These are phyloP conservation scores for Neodon shergylaensis DNA, from an alignment of 2,113 vertebrate genomes.

Conservation along the genomic window DNA sequence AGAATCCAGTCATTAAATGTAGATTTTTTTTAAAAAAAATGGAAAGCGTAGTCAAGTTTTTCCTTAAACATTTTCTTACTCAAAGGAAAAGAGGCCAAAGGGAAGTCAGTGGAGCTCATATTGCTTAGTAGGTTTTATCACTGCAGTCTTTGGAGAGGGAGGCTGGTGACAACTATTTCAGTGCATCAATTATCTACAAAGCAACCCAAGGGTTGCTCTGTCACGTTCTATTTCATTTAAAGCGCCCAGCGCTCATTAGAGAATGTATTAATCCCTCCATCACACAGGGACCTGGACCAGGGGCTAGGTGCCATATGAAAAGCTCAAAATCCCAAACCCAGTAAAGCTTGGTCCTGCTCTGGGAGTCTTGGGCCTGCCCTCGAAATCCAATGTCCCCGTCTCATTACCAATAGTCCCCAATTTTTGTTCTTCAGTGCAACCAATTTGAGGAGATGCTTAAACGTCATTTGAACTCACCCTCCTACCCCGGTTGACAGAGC, in stretches of 20 bases:
- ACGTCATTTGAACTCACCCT: neutral
- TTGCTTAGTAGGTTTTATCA: neutral
- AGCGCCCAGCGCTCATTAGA: neutral
- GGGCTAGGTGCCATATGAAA: neutral
- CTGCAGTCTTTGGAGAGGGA: neutral
- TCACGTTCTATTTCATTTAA: constrained; percentile 17
- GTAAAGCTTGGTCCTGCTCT: neutral
- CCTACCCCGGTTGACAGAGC: neutral
- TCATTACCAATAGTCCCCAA: neutral
- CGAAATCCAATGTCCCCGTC: neutral
- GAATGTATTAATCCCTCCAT: neutral
- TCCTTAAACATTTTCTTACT: constrained; percentile 9
- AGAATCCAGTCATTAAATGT: constrained; percentile 2
- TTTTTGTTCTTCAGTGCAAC: neutral
- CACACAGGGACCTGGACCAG: neutral
- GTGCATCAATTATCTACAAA: constrained; percentile 1
- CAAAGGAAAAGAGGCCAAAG: neutral
- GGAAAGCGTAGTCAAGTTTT: neutral
- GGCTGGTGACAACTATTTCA: neutral
- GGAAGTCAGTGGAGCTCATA: neutral
- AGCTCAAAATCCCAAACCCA: neutral
- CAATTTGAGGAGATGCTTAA: neutral
- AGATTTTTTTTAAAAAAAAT: neutral
- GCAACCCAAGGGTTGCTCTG: neutral
- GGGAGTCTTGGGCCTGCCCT: neutral